phyloP scores from a whole-genome alignment of 2,888 invertebrate genomes.

The Drosophila monieri region DNA sequence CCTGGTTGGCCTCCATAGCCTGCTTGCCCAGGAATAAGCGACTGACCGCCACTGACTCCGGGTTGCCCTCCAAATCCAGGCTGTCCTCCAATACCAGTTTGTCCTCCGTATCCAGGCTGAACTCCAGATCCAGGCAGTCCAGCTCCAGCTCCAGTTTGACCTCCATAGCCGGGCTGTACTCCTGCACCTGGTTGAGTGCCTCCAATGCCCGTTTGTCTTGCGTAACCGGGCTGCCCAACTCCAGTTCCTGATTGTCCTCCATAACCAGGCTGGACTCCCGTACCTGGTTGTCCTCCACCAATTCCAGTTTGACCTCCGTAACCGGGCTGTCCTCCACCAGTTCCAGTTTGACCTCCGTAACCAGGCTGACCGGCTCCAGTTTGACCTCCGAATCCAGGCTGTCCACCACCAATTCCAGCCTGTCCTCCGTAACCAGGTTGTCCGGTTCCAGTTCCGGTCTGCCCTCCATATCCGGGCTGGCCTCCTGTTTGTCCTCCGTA shows the following conservation, averaged over 20 bases:
- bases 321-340: slow-evolving; percentile 17
- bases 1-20: slow-evolving; percentile 14
- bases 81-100: slow-evolving; percentile 17
- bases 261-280: slow-evolving; percentile 23
- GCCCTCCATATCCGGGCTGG: slow-evolving; percentile 9
- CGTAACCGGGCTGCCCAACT: slow-evolving; percentile 18
- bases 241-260: slow-evolving; percentile 20
- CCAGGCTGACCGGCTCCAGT: slow-evolving; percentile 16
- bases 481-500: slow-evolving; percentile 6
- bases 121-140: slow-evolving; percentile 1
- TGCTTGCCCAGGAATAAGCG: slow-evolving; percentile 1
- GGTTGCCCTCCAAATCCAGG: slow-evolving; percentile 15
- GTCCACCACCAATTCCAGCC: not conserved
- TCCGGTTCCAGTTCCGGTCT: not conserved
- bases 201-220: slow-evolving; percentile 31
- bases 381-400: not conserved
- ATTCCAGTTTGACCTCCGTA: slow-evolving; percentile 17
- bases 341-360: slow-evolving; percentile 1
- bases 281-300: slow-evolving; percentile 5
- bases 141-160: not conserved
- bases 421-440: slow-evolving; percentile 13
- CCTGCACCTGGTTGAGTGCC: slow-evolving; percentile 17
- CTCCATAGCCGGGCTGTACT: slow-evolving; percentile 10
- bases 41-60: not conserved
- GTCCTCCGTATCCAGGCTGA: slow-evolving; percentile 18